Conservation (phyloP, 2,797 vertebrate species). For the Varecia variegata region DNA sequence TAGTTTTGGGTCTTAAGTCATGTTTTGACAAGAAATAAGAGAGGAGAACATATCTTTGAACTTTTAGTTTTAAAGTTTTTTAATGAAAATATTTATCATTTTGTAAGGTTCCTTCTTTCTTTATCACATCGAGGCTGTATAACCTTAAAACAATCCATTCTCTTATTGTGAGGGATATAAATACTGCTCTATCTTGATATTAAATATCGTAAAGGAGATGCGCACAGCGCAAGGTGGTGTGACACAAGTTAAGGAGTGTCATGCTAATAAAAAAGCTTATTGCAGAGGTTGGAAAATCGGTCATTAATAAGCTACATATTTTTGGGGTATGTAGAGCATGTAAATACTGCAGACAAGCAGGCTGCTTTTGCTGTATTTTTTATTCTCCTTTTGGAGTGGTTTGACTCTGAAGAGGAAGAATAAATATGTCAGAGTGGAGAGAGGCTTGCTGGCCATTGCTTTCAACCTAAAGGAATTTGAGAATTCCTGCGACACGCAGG, state of each 20-base stretch:
- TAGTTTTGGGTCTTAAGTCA: constrained; percentile 98
- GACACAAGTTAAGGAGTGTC: constrained; percentile 81
- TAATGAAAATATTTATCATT: constrained; percentile 92
- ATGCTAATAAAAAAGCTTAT: constrained; percentile 82
- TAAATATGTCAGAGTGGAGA: constrained; percentile 53
- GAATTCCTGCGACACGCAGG: neutral
- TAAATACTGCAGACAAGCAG: constrained; percentile 79
- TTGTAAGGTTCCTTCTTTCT: constrained; percentile 87
- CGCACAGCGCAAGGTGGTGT: constrained; percentile 43
- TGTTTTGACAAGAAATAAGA: constrained; percentile 94
- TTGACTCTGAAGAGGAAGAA: constrained; percentile 64
- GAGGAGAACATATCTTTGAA: constrained; percentile 88
- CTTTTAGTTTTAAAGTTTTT: constrained; percentile 92
- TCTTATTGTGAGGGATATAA: constrained; percentile 84
- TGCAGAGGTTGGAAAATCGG: constrained; percentile 80
- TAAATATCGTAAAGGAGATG: constrained; percentile 82
- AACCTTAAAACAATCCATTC: constrained; percentile 87
- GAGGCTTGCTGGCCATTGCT: neutral
- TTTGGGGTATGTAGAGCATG: constrained; percentile 83
- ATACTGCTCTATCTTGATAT: constrained; percentile 84
- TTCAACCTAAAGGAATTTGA: constrained; percentile 9
- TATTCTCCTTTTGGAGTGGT: constrained; percentile 54
- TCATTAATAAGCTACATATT: constrained; percentile 86
- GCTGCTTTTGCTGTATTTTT: constrained; percentile 79
- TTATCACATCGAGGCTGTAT: constrained; percentile 82